phyloP scores from a whole-genome alignment of 2,888 invertebrate species.

The Artemia sinica region DNA sequence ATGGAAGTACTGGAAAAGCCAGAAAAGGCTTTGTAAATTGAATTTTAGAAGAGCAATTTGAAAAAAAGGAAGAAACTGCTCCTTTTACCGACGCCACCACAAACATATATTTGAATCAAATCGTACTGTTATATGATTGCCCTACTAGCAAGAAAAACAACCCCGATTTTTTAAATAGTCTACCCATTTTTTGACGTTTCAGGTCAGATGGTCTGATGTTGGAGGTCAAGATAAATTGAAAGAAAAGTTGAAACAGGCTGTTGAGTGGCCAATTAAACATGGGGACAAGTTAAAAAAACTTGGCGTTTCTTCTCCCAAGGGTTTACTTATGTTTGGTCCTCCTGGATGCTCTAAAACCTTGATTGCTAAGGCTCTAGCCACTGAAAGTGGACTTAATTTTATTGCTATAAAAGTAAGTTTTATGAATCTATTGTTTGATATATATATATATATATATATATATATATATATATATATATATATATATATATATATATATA shows the following conservation, averaged over 20 bases:
- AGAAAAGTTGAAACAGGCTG: conserved; percentile 62
- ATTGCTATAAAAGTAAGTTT: conserved; percentile 61
- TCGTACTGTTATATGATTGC: no score
- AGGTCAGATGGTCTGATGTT: conserved; percentile 68
- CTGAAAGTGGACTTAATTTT: conserved; percentile 77
- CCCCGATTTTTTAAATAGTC: no score
- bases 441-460: no score
- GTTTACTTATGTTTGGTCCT: conserved; percentile 85
- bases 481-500: conserved; percentile 9
- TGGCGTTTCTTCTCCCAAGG: conserved; percentile 68
- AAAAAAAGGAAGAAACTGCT: no score
- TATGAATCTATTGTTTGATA: background rate
- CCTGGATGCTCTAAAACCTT: conserved; percentile 97
- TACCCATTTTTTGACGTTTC: conserved; percentile 11
- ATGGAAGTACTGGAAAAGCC: no score
- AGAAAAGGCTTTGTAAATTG: no score
- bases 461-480: background rate
- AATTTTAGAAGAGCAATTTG: no score
- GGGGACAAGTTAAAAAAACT: conserved; percentile 59
- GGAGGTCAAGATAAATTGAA: conserved; percentile 78
- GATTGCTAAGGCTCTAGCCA: conserved; percentile 91
- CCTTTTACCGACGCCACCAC: no score
- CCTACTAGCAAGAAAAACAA: no score
- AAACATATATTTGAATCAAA: no score
- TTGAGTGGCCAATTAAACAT: conserved; percentile 83